phyloP scores from a whole-genome alignment of 2,113 vertebrate genomes.

The Apaloderma vittatum region DNA sequence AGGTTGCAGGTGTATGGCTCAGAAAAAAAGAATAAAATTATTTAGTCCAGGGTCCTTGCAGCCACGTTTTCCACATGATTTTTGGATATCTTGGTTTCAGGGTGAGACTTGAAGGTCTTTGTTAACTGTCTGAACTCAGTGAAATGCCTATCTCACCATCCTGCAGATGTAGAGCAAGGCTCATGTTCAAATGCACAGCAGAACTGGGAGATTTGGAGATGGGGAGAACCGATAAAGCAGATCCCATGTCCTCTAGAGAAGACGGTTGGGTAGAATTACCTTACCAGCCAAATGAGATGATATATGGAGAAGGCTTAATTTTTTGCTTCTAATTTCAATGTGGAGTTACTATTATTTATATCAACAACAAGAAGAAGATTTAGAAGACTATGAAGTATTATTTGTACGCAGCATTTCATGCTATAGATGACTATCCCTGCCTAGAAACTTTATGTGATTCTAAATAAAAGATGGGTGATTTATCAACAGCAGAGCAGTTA shows the following conservation, averaged over 20 bases:
- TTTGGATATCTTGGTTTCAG: neutral
- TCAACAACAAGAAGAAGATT: neutral
- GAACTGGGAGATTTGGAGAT: neutral
- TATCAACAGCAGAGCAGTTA: neutral
- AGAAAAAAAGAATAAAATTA: neutral
- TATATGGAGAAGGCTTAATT: slow-evolving; percentile 22
- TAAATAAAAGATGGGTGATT: neutral
- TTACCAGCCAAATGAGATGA: slow-evolving; percentile 15
- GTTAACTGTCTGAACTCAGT: neutral
- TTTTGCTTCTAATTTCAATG: neutral
- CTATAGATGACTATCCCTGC: neutral
- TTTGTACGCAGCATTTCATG: neutral
- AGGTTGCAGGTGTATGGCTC: neutral
- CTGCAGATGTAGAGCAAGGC: neutral
- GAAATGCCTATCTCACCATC: rapidly evolving
- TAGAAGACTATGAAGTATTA: neutral
- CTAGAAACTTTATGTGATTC: neutral
- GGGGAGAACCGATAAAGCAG: neutral
- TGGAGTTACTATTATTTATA: neutral
- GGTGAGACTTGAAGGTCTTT: neutral
- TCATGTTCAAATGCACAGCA: neutral
- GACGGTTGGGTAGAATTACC: neutral
- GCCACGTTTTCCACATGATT: neutral
- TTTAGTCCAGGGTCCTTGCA: neutral
- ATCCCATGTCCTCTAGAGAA: neutral